phyloP scores from a whole-genome alignment of 2,797 vertebrate genomes.

The Myiotriccus ornatus region DNA sequence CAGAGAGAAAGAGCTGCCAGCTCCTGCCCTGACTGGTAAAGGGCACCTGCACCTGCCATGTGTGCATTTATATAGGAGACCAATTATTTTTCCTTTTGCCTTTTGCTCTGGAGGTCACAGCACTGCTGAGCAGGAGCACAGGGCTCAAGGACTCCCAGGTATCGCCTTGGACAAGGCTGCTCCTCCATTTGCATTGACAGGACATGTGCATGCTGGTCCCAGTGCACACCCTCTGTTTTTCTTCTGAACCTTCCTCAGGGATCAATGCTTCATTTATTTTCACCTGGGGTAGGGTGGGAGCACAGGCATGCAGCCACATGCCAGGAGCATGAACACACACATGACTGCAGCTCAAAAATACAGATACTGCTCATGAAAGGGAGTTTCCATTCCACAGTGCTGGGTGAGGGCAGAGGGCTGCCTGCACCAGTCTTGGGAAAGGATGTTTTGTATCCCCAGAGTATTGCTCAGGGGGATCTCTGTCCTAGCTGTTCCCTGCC shows the following conservation, averaged over 20 bases:
- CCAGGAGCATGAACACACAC: accelerated
- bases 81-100: neutral
- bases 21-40: neutral
- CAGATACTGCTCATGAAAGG: neutral
- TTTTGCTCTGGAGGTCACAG: neutral
- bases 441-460: neutral
- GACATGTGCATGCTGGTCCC: neutral
- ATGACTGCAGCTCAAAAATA: neutral
- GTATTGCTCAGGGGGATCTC: neutral
- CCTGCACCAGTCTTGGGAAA: neutral
- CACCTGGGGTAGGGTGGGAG: neutral
- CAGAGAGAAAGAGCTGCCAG: neutral
- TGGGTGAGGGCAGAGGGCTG: neutral
- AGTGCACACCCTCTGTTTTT: neutral
- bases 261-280: neutral
- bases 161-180: neutral
- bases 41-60: neutral
- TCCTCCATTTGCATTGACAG: neutral
- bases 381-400: neutral
- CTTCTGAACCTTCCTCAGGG: neutral
- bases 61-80: neutral
- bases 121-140: neutral
- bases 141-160: neutral
- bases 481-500: neutral
- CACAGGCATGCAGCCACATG: neutral